Evolutionary conservation across 2,113 vertebrate genomes (phyloP), one percentile per base, ranked within the genome.

Genomic region (Amia ocellicauda): DNA sequence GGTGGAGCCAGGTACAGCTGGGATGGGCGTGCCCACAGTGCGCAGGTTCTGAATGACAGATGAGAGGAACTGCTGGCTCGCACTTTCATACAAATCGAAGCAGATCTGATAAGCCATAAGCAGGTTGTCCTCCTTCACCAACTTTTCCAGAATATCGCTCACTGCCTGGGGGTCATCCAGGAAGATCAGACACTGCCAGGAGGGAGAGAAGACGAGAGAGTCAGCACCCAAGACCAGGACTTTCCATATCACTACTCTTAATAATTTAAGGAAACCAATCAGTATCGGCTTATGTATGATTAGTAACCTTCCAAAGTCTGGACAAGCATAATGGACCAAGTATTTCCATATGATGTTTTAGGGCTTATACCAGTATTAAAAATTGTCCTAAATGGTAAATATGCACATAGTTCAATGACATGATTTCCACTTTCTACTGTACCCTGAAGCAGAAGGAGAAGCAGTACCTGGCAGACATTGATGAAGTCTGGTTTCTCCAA

Each of bases 51-150:
- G 96, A 74, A 98, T 98, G 55, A 99, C 96, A 2, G 96, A 96
- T 4, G 96, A 98, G 60, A 99, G 85, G 81, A 99, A 98, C 86
- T 99, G 97, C 82, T 99, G 97, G 79, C 96, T 99, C 17, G 97
- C 97, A 13, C 97, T 99, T 87, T 99, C 96, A 10, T 99, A 99
- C 56, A 99, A 84, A 78, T 99, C 97, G 69, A 99, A 99, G 73
- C 96, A 99, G 75, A 99, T 99, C 76, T 99, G 97, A 74, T 99
- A 99, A 22, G 96, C 96, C 97, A 99, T 99, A 57, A 99, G 88
- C 22, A 99, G 88, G 83, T 99, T 99, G 75, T 98, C 96, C 79
- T 99, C 97, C 75, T 99, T 99, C 67, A 99, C 96, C 68, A 99
- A 72, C 74, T 98, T 99, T 81, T 99, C 96, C 74, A 99, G 80